These are phyloP conservation scores for Crypturellus undulatus DNA, from an alignment of 2,113 vertebrate species.

Conservation along the genomic window DNA sequence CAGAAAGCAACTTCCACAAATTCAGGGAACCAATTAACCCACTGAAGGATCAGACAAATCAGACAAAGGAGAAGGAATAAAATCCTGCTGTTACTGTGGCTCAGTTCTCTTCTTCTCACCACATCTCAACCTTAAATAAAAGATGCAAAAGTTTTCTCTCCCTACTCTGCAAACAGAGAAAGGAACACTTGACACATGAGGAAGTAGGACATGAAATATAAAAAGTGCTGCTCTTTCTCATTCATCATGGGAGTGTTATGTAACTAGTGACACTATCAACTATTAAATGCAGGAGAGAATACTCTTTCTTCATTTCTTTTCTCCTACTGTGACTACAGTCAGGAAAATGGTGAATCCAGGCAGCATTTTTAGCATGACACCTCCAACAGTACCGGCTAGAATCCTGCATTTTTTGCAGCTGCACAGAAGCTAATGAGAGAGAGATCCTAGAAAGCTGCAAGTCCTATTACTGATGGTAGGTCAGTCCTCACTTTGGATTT, in stretches of 20 bases:
- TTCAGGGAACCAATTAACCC: background rate
- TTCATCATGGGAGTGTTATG: background rate
- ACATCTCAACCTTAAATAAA: background rate
- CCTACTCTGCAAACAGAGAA: background rate
- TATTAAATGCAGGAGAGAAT: background rate
- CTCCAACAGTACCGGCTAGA: background rate
- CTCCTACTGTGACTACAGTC: background rate
- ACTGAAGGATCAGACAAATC: background rate
- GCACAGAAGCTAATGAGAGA: background rate
- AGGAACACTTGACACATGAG: background rate
- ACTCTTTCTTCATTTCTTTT: background rate
- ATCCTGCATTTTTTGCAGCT: background rate
- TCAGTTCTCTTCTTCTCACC: background rate
- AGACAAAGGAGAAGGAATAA: background rate
- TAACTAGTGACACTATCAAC: background rate
- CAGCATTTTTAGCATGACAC: background rate
- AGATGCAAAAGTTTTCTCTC: rapidly evolving
- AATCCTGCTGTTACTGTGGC: background rate
- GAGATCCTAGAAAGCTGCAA: background rate
- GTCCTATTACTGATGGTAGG: background rate
- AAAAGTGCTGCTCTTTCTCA: background rate
- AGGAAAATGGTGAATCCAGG: background rate
- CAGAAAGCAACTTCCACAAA: background rate
- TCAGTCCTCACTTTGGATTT: background rate
- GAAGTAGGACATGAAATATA: background rate